A percentile compares a stretch with the other conserved stretches of the same genome.
phyloP scores from a whole-genome alignment of 2,797 vertebrate species.

The Sebastes diaconus region DNA sequence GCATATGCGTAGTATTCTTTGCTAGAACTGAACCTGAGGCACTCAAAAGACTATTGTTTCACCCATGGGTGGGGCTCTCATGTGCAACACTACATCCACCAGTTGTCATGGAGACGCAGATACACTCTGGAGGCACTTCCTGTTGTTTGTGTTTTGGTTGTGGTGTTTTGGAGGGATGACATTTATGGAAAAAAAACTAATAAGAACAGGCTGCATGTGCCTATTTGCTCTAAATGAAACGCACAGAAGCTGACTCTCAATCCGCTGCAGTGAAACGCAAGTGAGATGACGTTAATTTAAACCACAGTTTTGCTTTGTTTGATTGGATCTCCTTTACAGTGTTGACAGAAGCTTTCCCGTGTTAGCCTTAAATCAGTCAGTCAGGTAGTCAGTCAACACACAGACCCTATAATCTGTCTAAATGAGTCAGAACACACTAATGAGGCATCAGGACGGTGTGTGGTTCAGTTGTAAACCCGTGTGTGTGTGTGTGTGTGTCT shows the following conservation, averaged over 20 bases:
- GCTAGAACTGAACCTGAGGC: constrained; percentile 32
- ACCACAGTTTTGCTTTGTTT: not conserved
- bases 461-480: constrained; percentile 53
- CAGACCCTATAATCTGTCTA: constrained; percentile 47
- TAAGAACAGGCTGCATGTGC: not conserved
- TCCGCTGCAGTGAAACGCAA: not conserved
- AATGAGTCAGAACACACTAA: constrained; percentile 65
- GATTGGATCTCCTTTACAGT: not conserved
- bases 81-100: constrained; percentile 1
- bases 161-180: constrained; percentile 19
- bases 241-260: not conserved
- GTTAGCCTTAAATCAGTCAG: constrained; percentile 24
- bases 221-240: constrained; percentile 13
- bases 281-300: not conserved
- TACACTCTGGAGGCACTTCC: constrained; percentile 45
- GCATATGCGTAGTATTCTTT: constrained; percentile 44
- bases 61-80: constrained; percentile 48
- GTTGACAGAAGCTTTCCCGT: not conserved
- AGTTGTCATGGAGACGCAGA: constrained; percentile 46
- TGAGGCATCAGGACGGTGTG: constrained; percentile 56
- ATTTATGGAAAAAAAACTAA: constrained; percentile 43
- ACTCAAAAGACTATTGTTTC: constrained; percentile 59
- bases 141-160: constrained; percentile 57
- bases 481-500: constrained; percentile 14
- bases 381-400: constrained; percentile 35